Conservation (phyloP, 1,140 invertebrate genomes). For the Choristoneura fumiferana region DNA sequence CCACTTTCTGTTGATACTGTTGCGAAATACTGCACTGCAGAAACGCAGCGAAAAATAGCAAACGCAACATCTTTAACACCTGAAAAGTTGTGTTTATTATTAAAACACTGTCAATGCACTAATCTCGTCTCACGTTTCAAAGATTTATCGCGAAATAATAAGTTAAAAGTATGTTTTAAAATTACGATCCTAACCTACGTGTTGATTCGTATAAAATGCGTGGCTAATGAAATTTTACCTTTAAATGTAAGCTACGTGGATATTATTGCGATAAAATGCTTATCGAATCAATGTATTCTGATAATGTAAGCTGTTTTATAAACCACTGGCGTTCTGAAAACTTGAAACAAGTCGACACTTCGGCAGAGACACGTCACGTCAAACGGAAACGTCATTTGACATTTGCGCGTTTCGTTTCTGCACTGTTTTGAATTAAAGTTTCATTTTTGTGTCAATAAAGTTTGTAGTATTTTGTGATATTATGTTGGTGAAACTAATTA, state of each 20-base stretch:
- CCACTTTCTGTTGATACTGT: slow-evolving; percentile 70
- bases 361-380: background rate
- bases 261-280: slow-evolving; percentile 21
- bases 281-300: slow-evolving; percentile 17
- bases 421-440: too few species aligned
- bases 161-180: background rate
- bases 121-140: background rate
- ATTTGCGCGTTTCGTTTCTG: slow-evolving; percentile 2
- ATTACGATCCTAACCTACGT: background rate
- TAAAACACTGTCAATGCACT: background rate
- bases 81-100: background rate
- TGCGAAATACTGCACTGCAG: slow-evolving; percentile 56
- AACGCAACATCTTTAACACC: slow-evolving; percentile 47
- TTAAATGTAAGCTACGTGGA: slow-evolving; percentile 20
- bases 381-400: slow-evolving; percentile 6
- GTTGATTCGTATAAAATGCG: background rate
- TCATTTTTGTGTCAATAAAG: too few species aligned
- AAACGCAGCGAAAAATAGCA: slow-evolving; percentile 49
- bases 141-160: background rate
- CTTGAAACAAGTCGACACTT: slow-evolving; percentile 14
- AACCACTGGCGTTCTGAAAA: slow-evolving; percentile 18
- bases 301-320: slow-evolving; percentile 6
- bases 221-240: slow-evolving; percentile 19
- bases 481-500: too few species aligned
- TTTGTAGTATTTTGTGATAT: too few species aligned